Evolutionary conservation across 2,797 vertebrate genomes (phyloP).

Genomic region (Meriones psammophilus): DNA sequence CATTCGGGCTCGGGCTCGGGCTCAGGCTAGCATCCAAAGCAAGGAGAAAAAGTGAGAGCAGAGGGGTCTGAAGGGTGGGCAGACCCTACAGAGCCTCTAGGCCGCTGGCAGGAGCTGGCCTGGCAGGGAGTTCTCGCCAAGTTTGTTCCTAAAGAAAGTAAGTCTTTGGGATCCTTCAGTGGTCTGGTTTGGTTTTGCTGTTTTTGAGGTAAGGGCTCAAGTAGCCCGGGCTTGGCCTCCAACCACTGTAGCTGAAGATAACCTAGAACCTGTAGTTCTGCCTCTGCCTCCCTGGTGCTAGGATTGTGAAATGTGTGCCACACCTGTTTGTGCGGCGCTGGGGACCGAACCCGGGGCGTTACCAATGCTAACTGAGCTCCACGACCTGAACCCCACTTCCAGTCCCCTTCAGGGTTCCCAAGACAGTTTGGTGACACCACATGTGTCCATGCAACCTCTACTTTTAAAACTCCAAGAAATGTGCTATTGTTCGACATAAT

Average conservation of each 20-base stretch:
- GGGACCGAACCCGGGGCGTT: neutral
- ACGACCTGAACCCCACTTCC: neutral
- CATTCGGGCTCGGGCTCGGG: neutral
- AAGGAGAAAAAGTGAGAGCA: no score
- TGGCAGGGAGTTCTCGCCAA: neutral
- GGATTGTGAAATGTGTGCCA: neutral
- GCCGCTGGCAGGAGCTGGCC: neutral
- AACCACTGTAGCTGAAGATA: neutral
- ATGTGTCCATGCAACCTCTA: neutral
- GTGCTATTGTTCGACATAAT: neutral
- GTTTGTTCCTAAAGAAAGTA: conserved; percentile 42
- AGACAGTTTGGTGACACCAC: conserved; percentile 14
- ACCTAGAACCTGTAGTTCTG: neutral
- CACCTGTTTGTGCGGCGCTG: neutral
- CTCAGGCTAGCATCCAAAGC: neutral
- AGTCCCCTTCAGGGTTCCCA: neutral
- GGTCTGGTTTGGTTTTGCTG: neutral
- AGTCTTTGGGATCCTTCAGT: conserved; percentile 22
- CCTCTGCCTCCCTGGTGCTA: neutral
- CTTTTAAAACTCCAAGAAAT: conserved; percentile 35
- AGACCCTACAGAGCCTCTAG: neutral
- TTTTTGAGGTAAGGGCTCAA: neutral
- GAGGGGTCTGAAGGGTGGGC: neutral
- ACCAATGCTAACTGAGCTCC: neutral
- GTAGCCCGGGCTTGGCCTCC: neutral